Percentiles rank a stretch among this genome's conserved stretches.
These are phyloP conservation scores for Romanogobio albipinnatus DNA, from an alignment of 2,113 vertebrate genomes.

Conservation along the genomic window DNA sequence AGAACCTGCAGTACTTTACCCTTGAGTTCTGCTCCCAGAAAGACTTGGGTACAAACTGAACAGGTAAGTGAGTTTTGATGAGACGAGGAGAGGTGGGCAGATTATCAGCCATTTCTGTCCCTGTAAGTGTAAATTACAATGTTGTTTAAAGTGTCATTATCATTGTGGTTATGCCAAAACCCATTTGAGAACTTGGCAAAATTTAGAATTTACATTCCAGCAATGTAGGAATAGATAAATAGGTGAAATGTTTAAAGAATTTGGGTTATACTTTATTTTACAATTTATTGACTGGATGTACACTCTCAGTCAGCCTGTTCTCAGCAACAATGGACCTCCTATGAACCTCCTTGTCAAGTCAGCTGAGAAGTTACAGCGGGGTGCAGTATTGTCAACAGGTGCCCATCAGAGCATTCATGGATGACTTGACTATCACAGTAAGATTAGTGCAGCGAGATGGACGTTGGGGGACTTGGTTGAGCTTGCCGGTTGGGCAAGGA, in stretches of 20 bases:
- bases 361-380: too few species aligned
- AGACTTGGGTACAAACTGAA: constrained; percentile 77
- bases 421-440: too few species aligned
- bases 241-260: not conserved
- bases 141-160: constrained; percentile 19
- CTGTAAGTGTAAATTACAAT: constrained; percentile 52
- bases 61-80: constrained; percentile 81
- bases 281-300: too few species aligned
- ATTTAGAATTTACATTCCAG: not conserved
- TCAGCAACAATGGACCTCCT: too few species aligned
- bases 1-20: constrained; percentile 64
- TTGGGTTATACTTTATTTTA: not conserved
- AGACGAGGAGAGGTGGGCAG: constrained; percentile 72
- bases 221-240: not conserved
- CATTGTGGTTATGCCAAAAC: not conserved
- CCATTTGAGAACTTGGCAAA: not conserved
- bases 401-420: too few species aligned
- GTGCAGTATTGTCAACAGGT: too few species aligned
- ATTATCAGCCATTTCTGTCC: constrained; percentile 62
- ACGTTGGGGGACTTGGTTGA: not conserved
- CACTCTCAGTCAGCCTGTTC: too few species aligned
- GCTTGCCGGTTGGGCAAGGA: not conserved
- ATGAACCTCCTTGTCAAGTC: too few species aligned
- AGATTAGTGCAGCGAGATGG: not conserved
- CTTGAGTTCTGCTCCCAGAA: constrained; percentile 83